phyloP scores from a whole-genome alignment of 1,140 invertebrate species.

The Pogonognathellus flavescens region DNA sequence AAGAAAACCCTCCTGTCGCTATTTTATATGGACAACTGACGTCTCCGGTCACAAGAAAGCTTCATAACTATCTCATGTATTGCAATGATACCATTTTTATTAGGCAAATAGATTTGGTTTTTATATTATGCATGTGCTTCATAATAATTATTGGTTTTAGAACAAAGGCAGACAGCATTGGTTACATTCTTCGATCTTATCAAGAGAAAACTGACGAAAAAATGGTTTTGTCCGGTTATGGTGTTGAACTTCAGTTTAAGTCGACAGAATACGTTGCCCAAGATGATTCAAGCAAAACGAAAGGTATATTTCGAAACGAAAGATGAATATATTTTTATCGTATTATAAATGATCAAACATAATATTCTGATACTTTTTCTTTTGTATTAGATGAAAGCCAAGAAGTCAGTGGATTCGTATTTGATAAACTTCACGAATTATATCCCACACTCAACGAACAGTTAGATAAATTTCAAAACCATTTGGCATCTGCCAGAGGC shows the following conservation, averaged over 20 bases:
- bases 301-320: constrained; percentile 69
- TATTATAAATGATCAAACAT: too few relatives aligned
- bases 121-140: neutral
- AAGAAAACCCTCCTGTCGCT: constrained; percentile 18
- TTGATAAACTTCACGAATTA: constrained; percentile 80
- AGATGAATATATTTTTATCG: neutral
- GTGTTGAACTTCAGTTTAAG: constrained; percentile 97
- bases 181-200: constrained; percentile 61
- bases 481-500: constrained; percentile 81
- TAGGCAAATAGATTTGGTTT: neutral
- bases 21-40: constrained; percentile 62
- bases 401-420: constrained; percentile 92
- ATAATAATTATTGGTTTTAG: constrained; percentile 43
- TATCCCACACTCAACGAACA: constrained; percentile 81
- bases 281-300: constrained; percentile 86
- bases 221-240: constrained; percentile 93
- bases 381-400: constrained; percentile 73
- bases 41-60: constrained; percentile 39
- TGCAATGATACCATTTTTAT: constrained; percentile 9
- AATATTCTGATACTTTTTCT: neutral
- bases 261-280: constrained; percentile 99
- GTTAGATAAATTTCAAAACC: constrained; percentile 80
- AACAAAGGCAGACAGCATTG: constrained; percentile 47
- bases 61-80: constrained; percentile 65
- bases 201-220: constrained; percentile 70